Conservation (phyloP, 2,888 invertebrate species). For the Hirtodrosophila confusa region DNA sequence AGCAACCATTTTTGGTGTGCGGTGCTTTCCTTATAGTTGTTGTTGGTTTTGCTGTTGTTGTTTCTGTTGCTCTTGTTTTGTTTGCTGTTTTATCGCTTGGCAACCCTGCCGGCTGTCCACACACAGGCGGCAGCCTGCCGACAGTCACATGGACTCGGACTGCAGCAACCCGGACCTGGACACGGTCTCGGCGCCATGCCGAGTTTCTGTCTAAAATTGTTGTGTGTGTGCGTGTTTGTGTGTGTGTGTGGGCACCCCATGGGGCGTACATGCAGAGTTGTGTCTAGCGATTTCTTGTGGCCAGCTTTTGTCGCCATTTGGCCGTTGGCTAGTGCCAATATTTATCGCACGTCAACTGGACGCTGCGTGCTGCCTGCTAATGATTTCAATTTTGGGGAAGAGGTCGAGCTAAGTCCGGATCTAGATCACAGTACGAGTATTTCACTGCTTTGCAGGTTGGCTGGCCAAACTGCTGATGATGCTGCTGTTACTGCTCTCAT, state of each 20-base stretch:
- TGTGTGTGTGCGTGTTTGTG: constrained; percentile 14
- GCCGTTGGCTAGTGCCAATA: constrained; percentile 46
- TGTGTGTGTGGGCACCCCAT: constrained; percentile 24
- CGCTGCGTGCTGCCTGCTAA: constrained; percentile 49
- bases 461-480: no score
- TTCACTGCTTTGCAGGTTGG: constrained; percentile 2
- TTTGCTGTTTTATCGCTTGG: constrained; percentile 54
- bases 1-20: constrained; percentile 66
- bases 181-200: constrained; percentile 53
- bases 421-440: constrained; percentile 12
- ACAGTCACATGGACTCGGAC: constrained; percentile 26
- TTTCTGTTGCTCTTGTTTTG: constrained; percentile 34
- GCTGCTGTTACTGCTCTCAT: constrained; percentile 36
- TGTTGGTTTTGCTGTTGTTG: constrained; percentile 36
- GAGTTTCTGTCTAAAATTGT: constrained; percentile 50
- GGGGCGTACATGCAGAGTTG: constrained; percentile 47
- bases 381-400: constrained; percentile 56
- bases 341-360: constrained; percentile 66
- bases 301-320: constrained; percentile 55
- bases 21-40: constrained; percentile 29
- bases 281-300: constrained; percentile 53
- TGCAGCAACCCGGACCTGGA: constrained; percentile 17
- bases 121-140: constrained; percentile 33
- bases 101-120: constrained; percentile 43
- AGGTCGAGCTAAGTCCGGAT: constrained; percentile 12